Conservation (phyloP, 2,113 vertebrate genomes). For the Bothrops jararaca region DNA sequence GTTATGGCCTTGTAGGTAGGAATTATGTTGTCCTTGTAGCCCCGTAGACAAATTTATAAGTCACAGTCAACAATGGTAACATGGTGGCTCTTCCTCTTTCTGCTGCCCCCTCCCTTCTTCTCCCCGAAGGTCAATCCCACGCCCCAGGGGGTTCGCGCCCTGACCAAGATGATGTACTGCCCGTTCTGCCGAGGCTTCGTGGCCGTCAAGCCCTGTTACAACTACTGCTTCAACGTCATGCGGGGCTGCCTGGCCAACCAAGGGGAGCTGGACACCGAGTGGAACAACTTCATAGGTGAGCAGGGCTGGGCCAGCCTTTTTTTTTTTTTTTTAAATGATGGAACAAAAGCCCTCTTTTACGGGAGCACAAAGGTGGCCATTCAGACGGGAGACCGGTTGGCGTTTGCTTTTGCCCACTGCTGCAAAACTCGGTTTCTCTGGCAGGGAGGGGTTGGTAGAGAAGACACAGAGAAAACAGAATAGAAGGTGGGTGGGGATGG, state of each 20-base stretch:
- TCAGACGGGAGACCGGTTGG: not conserved
- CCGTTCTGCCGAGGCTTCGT: conserved; percentile 91
- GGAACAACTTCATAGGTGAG: conserved; percentile 98
- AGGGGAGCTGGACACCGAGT: conserved; percentile 90
- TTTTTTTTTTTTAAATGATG: not conserved
- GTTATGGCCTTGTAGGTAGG: not conserved
- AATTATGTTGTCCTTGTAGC: not conserved
- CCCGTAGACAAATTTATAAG: not conserved
- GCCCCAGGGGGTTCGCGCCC: conserved; percentile 79
- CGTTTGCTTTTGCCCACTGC: not conserved
- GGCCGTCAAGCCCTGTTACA: conserved; percentile 90
- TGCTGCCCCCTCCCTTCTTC: conserved; percentile 9
- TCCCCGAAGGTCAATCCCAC: conserved; percentile 84
- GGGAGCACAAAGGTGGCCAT: not conserved
- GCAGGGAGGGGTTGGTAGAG: not conserved
- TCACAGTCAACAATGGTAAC: too few relatives aligned
- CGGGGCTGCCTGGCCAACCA: conserved; percentile 95
- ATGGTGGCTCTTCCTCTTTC: not conserved
- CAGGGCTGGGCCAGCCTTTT: too few relatives aligned
- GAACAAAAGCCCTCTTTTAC: not conserved
- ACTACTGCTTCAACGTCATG: conserved; percentile 97
- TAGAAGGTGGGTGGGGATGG: not conserved
- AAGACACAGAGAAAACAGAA: not conserved
- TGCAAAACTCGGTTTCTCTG: not conserved
- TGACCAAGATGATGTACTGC: conserved; percentile 97